Evolutionary conservation across 2,113 vertebrate genomes (phyloP), one percentile per base, ranked within the genome.

Genomic region (Rhinoptilus africanus): DNA sequence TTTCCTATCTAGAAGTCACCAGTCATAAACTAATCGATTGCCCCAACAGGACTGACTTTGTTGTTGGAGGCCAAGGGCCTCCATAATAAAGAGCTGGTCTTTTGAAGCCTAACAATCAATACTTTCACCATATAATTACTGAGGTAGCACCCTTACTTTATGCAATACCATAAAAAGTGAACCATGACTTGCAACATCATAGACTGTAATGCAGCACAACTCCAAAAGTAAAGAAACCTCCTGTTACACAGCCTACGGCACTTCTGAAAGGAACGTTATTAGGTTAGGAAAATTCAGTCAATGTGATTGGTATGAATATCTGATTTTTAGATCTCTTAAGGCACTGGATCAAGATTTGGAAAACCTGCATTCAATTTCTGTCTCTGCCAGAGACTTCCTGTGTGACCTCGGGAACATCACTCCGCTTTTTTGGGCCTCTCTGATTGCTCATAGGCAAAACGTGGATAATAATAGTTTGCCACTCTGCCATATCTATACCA

Each of bases 231-330:
- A 87, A 82, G 45, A 87, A 94, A 57, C 39, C 9, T 72, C 69
- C 28, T 53, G 24, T 63, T 93, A 53, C 35, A 35, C 12, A 72
- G 24, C 86, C 53, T 81, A 53, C 4, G 3, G 64, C 68, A 85
- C 4, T 69, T 78, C 80, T 91, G 53, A 85, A 92, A 87, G 15
- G 22, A 84, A 35, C 12, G 18, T 56, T 88, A 78, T 89, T 72
- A 91, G 34, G 56, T 85, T 73, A 91, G 48, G 73, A 94, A 94
- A 94, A 81, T 78, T 48, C 83, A 91, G 43, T 71, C 90, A 78
- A 10, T 14, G 24, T 26, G 39, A 92, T 81, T 72, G 76, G 27
- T 85, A 72, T 30, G 35, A 92, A 41, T 85, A 89, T 66, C 57
- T 74, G 51, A 51, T 67, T 76, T 95, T 94, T 88, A 89, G 26